Percentiles rank a stretch among this genome's conserved stretches.
These are phyloP conservation scores for Aurelia coerulea DNA, from an alignment of 30 jellyfish, hydroid and myxozoan genomes.

Conservation along the genomic window DNA sequence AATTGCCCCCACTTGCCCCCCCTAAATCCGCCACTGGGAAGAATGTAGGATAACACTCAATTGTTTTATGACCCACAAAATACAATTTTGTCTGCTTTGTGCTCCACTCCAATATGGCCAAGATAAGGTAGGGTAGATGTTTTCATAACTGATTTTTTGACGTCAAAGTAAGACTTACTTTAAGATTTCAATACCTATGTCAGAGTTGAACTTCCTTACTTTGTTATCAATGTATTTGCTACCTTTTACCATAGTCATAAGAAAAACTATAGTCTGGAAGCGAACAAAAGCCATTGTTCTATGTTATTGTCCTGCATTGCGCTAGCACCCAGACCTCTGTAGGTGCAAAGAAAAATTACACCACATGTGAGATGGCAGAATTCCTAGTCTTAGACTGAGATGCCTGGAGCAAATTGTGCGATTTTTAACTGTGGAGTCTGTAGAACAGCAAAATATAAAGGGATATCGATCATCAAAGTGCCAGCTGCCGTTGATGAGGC, in stretches of 20 bases:
- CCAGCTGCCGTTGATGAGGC: constrained; percentile 75
- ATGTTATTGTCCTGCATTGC: constrained; percentile 28
- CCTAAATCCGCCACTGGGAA: too few relatives aligned
- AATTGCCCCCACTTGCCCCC: too few relatives aligned
- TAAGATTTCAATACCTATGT: too few relatives aligned
- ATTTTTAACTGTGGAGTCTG: constrained; percentile 68
- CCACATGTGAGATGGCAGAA: not conserved
- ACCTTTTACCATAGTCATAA: not conserved
- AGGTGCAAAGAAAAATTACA: constrained; percentile 32
- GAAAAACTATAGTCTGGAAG: not conserved
- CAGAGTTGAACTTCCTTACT: too few relatives aligned
- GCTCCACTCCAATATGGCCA: too few relatives aligned
- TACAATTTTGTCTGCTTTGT: too few relatives aligned
- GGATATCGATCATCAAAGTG: constrained; percentile 55
- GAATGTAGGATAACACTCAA: too few relatives aligned
- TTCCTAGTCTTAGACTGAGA: not conserved
- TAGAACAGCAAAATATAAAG: constrained; percentile 51
- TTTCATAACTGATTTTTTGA: too few relatives aligned
- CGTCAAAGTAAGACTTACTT: too few relatives aligned
- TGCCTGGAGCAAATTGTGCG: constrained; percentile 91
- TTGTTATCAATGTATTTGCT: too few relatives aligned
- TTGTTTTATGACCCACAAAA: too few relatives aligned
- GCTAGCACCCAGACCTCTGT: constrained; percentile 31
- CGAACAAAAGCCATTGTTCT: constrained; percentile 7
- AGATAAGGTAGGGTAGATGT: too few relatives aligned